A percentile compares a stretch with the other conserved stretches of the same genome.
phyloP scores from a whole-genome alignment of 2,113 vertebrate species.

The Oryzias melastigma region DNA sequence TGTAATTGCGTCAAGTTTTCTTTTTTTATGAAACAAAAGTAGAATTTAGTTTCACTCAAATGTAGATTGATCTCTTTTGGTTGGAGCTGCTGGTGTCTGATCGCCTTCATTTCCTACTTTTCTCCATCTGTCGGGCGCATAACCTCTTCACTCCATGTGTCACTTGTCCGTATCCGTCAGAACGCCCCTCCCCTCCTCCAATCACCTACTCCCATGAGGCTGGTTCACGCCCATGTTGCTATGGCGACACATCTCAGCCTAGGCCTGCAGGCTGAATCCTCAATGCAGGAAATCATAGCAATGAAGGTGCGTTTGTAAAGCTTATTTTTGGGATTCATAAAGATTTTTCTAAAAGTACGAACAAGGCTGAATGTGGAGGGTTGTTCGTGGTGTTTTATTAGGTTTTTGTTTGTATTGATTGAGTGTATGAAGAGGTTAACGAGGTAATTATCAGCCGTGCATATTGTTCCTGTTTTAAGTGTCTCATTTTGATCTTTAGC shows the following conservation, averaged over 20 bases:
- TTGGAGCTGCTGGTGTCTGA: constrained; percentile 3
- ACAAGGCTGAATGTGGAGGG: too few species aligned
- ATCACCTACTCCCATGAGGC: constrained; percentile 55
- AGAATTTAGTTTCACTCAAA: background rate
- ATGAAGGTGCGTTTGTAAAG: constrained; percentile 42
- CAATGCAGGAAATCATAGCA: constrained; percentile 57
- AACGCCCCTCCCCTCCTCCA: constrained; percentile 47
- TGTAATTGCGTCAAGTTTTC: too few species aligned
- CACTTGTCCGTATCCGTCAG: constrained; percentile 43
- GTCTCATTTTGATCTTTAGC: background rate
- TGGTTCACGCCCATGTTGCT: constrained; percentile 65
- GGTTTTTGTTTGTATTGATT: background rate
- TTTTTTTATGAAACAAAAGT: too few species aligned
- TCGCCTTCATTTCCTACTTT: constrained; percentile 17
- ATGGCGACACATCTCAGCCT: constrained; percentile 62
- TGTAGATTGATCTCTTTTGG: background rate
- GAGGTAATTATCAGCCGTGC: too few species aligned
- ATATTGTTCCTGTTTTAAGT: too few species aligned
- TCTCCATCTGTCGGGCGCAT: constrained; percentile 11
- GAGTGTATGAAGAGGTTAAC: background rate
- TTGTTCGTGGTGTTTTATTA: background rate
- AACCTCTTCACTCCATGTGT: constrained; percentile 28
- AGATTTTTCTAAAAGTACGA: too few species aligned
- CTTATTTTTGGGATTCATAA: constrained; percentile 30
- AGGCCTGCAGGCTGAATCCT: constrained; percentile 39